Percentiles rank a stretch among this genome's conserved stretches.
Evolutionary conservation across 2,113 vertebrate genomes (phyloP).

Genomic region (Hippolais icterina): DNA sequence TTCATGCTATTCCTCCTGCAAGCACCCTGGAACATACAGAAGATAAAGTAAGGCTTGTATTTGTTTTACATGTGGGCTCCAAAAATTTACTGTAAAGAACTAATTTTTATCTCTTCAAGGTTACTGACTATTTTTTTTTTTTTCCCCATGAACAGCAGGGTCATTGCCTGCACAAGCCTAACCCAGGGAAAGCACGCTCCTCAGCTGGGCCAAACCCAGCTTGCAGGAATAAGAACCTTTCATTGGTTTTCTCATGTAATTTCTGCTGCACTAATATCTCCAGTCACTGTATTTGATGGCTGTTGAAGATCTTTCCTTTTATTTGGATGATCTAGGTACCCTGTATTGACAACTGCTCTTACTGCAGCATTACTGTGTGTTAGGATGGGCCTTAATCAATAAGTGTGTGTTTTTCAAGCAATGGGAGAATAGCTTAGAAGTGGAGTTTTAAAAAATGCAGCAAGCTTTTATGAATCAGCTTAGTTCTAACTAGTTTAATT

Average conservation of each 20-base stretch:
- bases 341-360: neutral
- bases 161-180: neutral
- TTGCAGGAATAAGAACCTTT: neutral
- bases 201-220: neutral
- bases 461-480: neutral
- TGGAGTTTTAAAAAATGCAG: neutral
- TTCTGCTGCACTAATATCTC: neutral
- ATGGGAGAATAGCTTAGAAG: neutral
- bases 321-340: neutral
- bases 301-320: neutral
- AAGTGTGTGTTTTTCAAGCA: neutral
- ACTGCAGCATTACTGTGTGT: neutral
- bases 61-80: neutral
- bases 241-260: neutral
- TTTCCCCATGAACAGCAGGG: neutral
- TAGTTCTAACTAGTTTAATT: slow-evolving; percentile 34
- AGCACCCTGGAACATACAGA: neutral
- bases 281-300: neutral
- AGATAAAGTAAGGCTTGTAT: neutral
- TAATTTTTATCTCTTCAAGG: neutral
- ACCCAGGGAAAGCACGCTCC: neutral
- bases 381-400: neutral
- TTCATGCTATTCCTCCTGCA: neutral
- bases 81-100: neutral
- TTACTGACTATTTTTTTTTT: neutral